Evolutionary conservation across 2,113 vertebrate species (phyloP).

Genomic region (Otolemur garnettii): DNA sequence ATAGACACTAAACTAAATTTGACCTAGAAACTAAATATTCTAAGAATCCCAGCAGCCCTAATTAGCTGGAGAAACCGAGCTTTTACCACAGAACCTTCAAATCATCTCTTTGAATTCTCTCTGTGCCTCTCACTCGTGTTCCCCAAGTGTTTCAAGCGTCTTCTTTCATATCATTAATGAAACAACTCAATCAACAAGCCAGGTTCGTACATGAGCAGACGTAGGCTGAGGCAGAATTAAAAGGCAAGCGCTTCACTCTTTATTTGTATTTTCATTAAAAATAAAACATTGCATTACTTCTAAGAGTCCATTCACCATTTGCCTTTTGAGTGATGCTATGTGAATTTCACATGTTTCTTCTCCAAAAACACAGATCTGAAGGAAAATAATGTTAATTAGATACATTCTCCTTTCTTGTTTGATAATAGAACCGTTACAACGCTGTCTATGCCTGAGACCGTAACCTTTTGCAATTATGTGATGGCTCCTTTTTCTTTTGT

Average conservation of each 20-base stretch:
- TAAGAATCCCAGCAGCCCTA: conserved; percentile 87
- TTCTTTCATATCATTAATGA: conserved; percentile 87
- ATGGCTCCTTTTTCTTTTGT: not conserved
- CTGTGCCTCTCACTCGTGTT: conserved; percentile 82
- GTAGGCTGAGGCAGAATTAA: conserved; percentile 70
- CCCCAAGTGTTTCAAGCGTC: conserved; percentile 86
- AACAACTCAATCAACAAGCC: conserved; percentile 89
- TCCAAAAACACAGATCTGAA: not conserved
- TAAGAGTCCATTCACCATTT: not conserved
- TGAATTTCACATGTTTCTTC: not conserved
- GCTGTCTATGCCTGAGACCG: not conserved
- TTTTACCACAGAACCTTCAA: conserved; percentile 88
- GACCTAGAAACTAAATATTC: conserved; percentile 87
- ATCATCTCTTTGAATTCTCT: conserved; percentile 87
- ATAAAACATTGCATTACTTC: not conserved
- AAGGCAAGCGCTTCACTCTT: conserved; percentile 61
- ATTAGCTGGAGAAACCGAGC: conserved; percentile 86
- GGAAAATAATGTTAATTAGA: conserved; percentile 21
- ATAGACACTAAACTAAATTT: conserved; percentile 82
- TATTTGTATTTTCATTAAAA: conserved; percentile 62
- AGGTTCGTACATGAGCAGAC: conserved; percentile 71
- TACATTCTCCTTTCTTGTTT: not conserved
- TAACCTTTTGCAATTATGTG: not conserved
- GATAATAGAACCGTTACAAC: not conserved
- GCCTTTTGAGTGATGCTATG: not conserved